These are phyloP conservation scores for Glaucidium brasilianum DNA, from an alignment of 2,113 vertebrate species.

Conservation along the genomic window DNA sequence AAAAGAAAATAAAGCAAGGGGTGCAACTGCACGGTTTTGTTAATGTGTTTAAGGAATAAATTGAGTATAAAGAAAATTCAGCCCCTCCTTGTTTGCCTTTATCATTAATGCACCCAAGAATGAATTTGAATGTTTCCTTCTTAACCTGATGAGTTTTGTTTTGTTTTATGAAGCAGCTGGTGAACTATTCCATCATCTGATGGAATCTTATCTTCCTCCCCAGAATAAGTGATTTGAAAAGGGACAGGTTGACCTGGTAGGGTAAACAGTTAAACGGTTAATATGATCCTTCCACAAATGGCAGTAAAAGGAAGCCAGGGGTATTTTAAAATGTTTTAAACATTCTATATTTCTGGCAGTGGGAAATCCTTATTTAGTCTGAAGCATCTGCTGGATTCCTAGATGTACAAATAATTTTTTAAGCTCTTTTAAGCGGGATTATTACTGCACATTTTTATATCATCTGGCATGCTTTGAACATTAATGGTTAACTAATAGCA, in stretches of 20 bases:
- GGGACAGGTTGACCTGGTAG: not conserved
- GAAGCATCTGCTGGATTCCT: not conserved
- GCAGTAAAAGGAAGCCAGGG: not conserved
- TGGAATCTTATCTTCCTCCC: not conserved
- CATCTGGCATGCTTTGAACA: not conserved
- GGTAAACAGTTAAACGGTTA: not conserved
- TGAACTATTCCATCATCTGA: not conserved
- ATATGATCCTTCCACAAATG: not conserved
- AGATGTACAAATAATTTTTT: not conserved
- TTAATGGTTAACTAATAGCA: not conserved
- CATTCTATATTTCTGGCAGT: not conserved
- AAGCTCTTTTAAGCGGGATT: conserved; percentile 13
- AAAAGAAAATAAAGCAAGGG: not conserved
- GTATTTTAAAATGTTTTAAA: not conserved
- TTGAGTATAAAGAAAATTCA: not conserved
- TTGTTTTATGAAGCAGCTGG: not conserved
- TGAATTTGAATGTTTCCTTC: not conserved
- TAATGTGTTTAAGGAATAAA: not conserved
- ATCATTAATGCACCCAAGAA: not conserved
- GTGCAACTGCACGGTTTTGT: not conserved
- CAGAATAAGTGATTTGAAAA: not conserved
- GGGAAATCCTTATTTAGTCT: not conserved
- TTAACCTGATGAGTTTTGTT: not conserved
- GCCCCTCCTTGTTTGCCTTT: not conserved
- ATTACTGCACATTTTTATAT: not conserved